Evolutionary conservation across 2,888 invertebrate species (phyloP), one percentile per base, ranked within the genome.

Genomic region (Acronicta psi): DNA sequence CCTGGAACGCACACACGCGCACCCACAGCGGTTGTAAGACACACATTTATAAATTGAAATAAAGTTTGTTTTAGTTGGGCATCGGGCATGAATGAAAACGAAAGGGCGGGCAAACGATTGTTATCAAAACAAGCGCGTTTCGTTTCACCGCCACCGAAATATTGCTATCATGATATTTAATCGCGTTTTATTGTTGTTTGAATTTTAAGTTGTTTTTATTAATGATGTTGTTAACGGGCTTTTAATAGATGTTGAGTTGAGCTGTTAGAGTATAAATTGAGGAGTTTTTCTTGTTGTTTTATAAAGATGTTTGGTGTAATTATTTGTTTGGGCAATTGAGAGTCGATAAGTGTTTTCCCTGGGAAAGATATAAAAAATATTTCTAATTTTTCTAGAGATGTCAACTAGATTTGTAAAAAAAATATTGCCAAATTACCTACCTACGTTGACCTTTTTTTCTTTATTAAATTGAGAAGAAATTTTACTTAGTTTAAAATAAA

Each of bases 61-160:
- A 92, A 93, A 93, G 91, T 93, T 93, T 90, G 92, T 91, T 93
- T 93, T 93, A 94, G 93, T 94, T 92, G 91, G 88, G 89, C 89
- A 91, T 84, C 87, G 86, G 87, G 89, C 89, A 87, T 92, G 92
- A 92, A 92, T 91, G 93, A 92, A 91, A 92, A 86, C 81, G 92
- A 92, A 90, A 92, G 90, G 89, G 86, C 83, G 78, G 69, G 49
- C 62, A 55, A 66, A 52, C 66, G 85, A 88, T 89, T 89, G 86
- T 89, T 88, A 88, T 90, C 87, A 89, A 83, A 89, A 87, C 88
- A 89, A 83, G 77, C 37, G 38, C 55, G 55, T 42, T 71, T 67
- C 66, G 65, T 54, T 59, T 17, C 29, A 36, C 57, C 50, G 3
- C 57, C 18, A 56, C 44, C 53, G 69, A 73, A 70, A 75, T 69